These are phyloP conservation scores for Diplazon laetatorius DNA, from an alignment of 2,888 invertebrate species.

Conservation along the genomic window DNA sequence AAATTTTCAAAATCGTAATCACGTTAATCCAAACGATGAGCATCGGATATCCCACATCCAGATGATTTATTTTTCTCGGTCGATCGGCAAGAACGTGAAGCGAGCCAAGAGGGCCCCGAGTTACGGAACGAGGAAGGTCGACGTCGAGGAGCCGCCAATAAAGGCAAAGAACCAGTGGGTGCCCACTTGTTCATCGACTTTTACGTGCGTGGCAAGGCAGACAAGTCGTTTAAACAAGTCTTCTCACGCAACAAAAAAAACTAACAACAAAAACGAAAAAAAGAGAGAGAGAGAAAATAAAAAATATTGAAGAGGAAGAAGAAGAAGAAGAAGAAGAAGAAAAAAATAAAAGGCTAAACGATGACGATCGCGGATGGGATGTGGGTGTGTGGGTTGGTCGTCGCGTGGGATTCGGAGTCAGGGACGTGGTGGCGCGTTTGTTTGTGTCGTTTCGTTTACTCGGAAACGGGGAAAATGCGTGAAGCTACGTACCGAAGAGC, in stretches of 20 bases:
- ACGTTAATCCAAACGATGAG: no score
- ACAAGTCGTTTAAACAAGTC: not conserved
- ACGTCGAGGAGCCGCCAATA: no score
- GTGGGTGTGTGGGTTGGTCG: constrained; percentile 3
- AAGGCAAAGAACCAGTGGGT: no score
- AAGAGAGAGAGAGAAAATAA: not conserved
- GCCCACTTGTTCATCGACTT: not conserved
- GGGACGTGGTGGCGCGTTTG: constrained; percentile 29
- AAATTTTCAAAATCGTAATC: no score
- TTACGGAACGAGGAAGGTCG: no score
- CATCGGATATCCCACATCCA: no score
- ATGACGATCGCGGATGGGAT: constrained; percentile 2
- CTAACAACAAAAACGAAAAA: not conserved
- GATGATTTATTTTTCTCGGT: no score
- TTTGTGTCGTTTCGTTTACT: not conserved
- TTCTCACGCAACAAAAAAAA: no score
- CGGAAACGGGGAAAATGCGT: constrained; percentile 50
- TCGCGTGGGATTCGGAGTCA: constrained; percentile 41
- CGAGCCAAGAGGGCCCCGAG: no score
- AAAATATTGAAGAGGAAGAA: no score
- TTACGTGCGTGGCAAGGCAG: not conserved
- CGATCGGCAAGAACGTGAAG: no score
- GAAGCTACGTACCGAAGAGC: not conserved
- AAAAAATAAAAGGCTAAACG: not conserved
- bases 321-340: not conserved